Conservation (phyloP, 2,113 vertebrate species). For the Pluvialis apricaria region DNA sequence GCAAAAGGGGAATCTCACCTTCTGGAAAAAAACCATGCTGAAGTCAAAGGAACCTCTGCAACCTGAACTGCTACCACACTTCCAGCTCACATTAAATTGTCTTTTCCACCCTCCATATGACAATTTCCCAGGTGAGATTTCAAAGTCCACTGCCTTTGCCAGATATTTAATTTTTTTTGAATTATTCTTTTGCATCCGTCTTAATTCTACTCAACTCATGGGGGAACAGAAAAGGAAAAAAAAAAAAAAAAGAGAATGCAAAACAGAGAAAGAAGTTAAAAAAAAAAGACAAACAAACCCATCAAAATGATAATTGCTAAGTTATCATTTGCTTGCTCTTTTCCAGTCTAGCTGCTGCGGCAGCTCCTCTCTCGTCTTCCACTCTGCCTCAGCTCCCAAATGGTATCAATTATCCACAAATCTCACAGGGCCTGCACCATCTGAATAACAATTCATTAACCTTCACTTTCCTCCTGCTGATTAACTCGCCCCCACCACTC, state of each 20-base stretch:
- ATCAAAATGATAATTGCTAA: constrained; percentile 74
- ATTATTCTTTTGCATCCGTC: not conserved
- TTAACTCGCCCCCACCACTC: constrained; percentile 53
- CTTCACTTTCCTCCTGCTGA: constrained; percentile 70
- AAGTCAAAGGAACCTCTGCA: not conserved
- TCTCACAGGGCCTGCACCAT: constrained; percentile 64
- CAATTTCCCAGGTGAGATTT: not conserved
- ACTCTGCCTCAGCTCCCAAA: constrained; percentile 59
- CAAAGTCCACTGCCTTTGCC: not conserved
- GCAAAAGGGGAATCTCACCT: not conserved
- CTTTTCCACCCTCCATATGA: not conserved
- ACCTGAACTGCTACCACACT: not conserved
- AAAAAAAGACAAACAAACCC: constrained; percentile 31
- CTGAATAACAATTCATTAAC: constrained; percentile 75
- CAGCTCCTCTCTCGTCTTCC: constrained; percentile 50
- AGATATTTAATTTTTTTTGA: not conserved
- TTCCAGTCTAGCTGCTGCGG: constrained; percentile 27
- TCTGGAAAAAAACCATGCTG: not conserved
- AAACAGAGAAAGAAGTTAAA: not conserved
- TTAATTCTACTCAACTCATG: not conserved
- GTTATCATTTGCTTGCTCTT: constrained; percentile 63
- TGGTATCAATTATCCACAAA: constrained; percentile 75
- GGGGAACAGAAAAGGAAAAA: not conserved
- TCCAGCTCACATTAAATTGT: not conserved
- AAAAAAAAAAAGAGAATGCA: not conserved